Conservation (phyloP, 1,140 invertebrate genomes). For the Lucilia sericata region DNA sequence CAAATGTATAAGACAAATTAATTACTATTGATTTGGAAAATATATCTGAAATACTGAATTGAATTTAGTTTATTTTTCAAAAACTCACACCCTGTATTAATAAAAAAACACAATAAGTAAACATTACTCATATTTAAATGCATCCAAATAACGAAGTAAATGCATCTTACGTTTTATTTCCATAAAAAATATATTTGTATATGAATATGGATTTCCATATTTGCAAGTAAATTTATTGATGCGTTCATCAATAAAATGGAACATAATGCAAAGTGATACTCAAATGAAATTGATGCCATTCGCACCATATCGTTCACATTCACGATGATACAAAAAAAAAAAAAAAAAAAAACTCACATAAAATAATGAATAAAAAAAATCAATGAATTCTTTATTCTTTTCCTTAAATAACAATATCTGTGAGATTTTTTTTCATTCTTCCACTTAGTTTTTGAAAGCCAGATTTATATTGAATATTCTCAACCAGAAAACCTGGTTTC, state of each 20-base stretch:
- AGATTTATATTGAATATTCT: background rate
- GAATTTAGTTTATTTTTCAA: too few species aligned
- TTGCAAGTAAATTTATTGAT: background rate
- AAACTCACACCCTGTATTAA: too few species aligned
- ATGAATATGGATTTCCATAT: background rate
- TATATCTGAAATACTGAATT: too few species aligned
- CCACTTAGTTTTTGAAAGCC: background rate
- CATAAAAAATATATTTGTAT: background rate
- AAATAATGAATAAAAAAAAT: background rate
- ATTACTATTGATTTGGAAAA: too few species aligned
- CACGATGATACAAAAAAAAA: background rate
- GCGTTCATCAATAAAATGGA: slow-evolving; percentile 26
- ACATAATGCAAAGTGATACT: slow-evolving; percentile 27
- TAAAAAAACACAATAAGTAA: too few species aligned
- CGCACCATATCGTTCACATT: slow-evolving; percentile 8
- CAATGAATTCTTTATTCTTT: slow-evolving; percentile 10
- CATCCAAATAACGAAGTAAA: too few species aligned
- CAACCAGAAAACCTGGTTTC: slow-evolving; percentile 15
- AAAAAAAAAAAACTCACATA: background rate
- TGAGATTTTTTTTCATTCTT: background rate
- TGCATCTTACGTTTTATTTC: background rate
- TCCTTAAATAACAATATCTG: slow-evolving; percentile 15
- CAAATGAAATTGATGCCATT: slow-evolving; percentile 27
- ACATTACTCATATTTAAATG: too few species aligned
- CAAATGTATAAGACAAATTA: too few species aligned